Evolutionary conservation across 2,888 invertebrate genomes (phyloP).

Genomic region (Tenthredo livida): DNA sequence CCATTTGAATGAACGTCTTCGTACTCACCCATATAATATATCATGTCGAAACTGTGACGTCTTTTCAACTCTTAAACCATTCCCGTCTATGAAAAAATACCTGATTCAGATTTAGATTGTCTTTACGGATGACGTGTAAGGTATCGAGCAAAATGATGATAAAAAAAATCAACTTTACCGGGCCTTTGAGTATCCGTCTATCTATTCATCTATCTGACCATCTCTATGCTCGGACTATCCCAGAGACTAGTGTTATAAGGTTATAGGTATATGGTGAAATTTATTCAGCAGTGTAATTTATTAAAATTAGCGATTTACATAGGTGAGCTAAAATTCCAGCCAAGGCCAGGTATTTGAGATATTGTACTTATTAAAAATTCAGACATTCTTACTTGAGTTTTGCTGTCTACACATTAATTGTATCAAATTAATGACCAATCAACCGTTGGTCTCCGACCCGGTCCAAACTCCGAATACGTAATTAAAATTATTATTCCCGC

Average conservation of each 20-base stretch:
- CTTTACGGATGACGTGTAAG: background rate
- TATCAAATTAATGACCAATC: constrained; percentile 45
- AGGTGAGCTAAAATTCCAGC: constrained; percentile 46
- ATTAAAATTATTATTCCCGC: background rate
- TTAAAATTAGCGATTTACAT: constrained; percentile 47
- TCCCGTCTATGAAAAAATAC: background rate
- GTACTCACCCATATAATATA: background rate
- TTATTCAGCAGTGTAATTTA: constrained; percentile 41
- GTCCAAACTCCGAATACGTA: background rate
- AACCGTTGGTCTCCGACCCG: background rate
- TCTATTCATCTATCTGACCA: background rate
- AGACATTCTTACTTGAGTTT: constrained; percentile 20
- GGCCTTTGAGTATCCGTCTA: background rate
- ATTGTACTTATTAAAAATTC: constrained; percentile 48
- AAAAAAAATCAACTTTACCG: background rate
- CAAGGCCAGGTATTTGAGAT: constrained; percentile 40
- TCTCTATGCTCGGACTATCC: background rate
- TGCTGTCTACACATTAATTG: constrained; percentile 34
- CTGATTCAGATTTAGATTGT: background rate
- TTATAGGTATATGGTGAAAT: constrained; percentile 25
- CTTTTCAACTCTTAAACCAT: background rate
- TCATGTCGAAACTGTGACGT: background rate
- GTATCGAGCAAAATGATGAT: background rate
- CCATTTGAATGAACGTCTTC: constrained; percentile 11
- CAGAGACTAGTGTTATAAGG: constrained; percentile 30